Percentiles rank a stretch among this genome's conserved stretches.
phyloP scores from a whole-genome alignment of 2,888 invertebrate species.

The Nomada ruficornis region DNA sequence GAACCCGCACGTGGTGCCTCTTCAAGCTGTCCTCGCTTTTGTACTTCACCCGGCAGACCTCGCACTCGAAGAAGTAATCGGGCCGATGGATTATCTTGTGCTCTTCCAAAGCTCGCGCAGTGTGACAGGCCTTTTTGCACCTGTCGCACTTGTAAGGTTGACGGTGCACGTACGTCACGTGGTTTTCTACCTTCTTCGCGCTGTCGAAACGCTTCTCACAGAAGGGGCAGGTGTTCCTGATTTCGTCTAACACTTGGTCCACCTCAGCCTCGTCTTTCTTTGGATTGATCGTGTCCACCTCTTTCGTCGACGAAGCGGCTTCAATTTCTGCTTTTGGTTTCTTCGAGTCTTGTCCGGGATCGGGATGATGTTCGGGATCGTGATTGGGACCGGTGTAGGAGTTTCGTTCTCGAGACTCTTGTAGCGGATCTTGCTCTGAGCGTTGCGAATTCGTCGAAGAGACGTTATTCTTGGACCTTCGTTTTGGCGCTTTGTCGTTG shows the following conservation, averaged over 20 bases:
- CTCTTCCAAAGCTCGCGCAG: constrained; percentile 58
- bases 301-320: neutral
- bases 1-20: constrained; percentile 64
- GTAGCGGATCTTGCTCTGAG: neutral
- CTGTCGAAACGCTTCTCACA: constrained; percentile 65
- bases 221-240: constrained; percentile 68
- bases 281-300: neutral
- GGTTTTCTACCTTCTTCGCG: constrained; percentile 59
- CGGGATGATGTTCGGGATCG: neutral
- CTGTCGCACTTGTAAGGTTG: constrained; percentile 64
- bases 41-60: constrained; percentile 69
- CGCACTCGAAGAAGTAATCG: constrained; percentile 72
- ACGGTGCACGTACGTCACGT: constrained; percentile 64
- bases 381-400: neutral
- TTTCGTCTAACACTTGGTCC: constrained; percentile 47
- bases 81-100: constrained; percentile 74
- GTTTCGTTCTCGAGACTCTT: neutral
- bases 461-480: neutral
- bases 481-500: neutral
- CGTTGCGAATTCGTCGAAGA: neutral
- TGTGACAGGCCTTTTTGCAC: constrained; percentile 62
- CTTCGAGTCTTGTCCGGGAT: neutral
- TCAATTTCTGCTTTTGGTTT: neutral
- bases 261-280: constrained; percentile 36
- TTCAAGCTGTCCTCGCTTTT: constrained; percentile 67